These are phyloP conservation scores for Sinonovacula constricta DNA, from an alignment of 1,140 invertebrate genomes.

Conservation along the genomic window DNA sequence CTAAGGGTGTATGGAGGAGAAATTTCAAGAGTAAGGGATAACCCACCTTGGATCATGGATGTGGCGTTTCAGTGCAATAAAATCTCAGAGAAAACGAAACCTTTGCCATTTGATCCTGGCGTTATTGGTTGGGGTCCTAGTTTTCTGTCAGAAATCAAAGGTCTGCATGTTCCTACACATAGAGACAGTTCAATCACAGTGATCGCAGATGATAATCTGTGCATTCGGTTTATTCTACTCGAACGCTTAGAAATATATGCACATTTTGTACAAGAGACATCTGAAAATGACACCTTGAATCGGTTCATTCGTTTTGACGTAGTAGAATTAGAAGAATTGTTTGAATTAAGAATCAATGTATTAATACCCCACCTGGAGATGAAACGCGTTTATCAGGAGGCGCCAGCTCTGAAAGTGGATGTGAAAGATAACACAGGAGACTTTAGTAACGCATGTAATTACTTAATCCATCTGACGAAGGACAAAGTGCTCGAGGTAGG, in stretches of 20 bases:
- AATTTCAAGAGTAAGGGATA: slow-evolving; percentile 12
- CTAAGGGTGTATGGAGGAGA: slow-evolving; percentile 26
- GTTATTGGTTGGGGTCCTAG: slow-evolving; percentile 42
- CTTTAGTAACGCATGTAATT: slow-evolving; percentile 31
- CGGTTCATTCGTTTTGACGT: too few relatives aligned
- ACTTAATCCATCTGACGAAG: slow-evolving; percentile 10
- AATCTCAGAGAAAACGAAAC: neutral
- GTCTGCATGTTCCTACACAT: slow-evolving; percentile 34
- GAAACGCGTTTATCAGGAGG: too few relatives aligned
- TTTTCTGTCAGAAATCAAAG: slow-evolving; percentile 1
- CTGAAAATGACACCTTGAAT: neutral
- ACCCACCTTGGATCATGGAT: slow-evolving; percentile 46
- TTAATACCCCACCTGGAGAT: too few relatives aligned
- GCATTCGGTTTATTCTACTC: slow-evolving; percentile 26
- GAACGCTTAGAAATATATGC: neutral
- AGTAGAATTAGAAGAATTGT: too few relatives aligned
- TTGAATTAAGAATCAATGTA: too few relatives aligned
- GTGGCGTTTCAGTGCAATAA: slow-evolving; percentile 9
- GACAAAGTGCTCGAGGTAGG: slow-evolving; percentile 31
- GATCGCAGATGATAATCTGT: slow-evolving; percentile 3
- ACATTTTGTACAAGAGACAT: slow-evolving; percentile 15
- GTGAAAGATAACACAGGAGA: neutral
- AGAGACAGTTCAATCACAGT: slow-evolving; percentile 15
- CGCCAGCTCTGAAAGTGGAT: slow-evolving; percentile 17
- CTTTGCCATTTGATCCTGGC: slow-evolving; percentile 35